These are phyloP conservation scores for Linyphia triangularis DNA, from an alignment of 2,888 invertebrate species.

Conservation along the genomic window DNA sequence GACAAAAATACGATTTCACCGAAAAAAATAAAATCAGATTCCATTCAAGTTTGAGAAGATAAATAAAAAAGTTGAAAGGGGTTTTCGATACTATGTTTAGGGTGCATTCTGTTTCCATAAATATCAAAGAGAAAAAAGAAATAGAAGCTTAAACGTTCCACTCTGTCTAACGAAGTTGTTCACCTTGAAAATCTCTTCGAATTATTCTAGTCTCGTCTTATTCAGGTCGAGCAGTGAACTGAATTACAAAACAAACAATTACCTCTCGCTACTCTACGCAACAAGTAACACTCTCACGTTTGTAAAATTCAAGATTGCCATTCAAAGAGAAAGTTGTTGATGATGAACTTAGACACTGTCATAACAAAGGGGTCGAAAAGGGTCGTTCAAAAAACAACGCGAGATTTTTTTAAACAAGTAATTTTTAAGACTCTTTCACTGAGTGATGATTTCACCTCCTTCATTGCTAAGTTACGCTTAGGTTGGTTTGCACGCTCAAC, in stretches of 20 bases:
- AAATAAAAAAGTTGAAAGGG: too few relatives aligned
- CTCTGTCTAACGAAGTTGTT: conserved; percentile 34
- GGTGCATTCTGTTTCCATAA: background rate
- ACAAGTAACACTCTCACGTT: conserved; percentile 19
- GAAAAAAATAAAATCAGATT: too few relatives aligned
- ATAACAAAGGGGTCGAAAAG: too few relatives aligned
- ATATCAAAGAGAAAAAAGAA: conserved; percentile 27
- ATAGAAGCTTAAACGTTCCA: conserved; percentile 20
- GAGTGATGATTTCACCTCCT: too few relatives aligned
- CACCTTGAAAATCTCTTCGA: conserved; percentile 40
- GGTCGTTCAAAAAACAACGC: too few relatives aligned
- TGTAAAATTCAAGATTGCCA: background rate
- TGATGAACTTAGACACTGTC: background rate
- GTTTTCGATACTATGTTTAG: conserved; percentile 1
- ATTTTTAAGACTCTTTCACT: too few relatives aligned
- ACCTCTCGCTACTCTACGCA: conserved; percentile 16
- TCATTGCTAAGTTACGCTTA: too few relatives aligned
- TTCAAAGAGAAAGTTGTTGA: background rate
- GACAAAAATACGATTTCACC: too few relatives aligned
- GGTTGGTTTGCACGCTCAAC: too few relatives aligned
- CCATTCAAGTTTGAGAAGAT: too few relatives aligned
- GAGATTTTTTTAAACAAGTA: too few relatives aligned
- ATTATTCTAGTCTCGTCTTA: conserved; percentile 36
- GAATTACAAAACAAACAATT: conserved; percentile 50
- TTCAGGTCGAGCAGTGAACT: conserved; percentile 46